phyloP scores from a whole-genome alignment of 2,113 vertebrate species.

The Dasypus novemcinctus region DNA sequence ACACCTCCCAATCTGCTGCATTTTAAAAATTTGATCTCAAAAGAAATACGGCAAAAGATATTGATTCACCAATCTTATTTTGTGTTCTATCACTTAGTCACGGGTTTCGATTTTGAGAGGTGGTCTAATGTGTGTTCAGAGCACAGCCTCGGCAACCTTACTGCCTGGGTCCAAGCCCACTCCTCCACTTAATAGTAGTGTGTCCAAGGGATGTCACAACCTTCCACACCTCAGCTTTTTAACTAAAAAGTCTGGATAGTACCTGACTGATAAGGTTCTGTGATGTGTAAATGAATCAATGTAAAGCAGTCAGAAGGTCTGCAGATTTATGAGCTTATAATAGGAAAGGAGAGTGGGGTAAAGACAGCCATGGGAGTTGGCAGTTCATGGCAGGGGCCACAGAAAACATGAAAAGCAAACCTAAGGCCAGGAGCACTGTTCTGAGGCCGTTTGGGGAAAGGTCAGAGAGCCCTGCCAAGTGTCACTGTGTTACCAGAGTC shows the following conservation, averaged over 20 bases:
- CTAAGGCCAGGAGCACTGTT: not conserved
- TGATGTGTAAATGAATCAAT: not conserved
- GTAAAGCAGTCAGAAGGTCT: conserved; percentile 15
- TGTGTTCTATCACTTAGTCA: not conserved
- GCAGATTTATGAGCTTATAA: not conserved
- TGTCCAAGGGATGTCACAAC: not conserved
- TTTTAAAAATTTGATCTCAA: conserved; percentile 30
- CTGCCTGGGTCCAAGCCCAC: not conserved
- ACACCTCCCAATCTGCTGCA: no score
- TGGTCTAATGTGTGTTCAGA: not conserved
- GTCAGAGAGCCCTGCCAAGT: not conserved
- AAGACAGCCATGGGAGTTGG: not conserved
- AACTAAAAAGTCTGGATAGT: not conserved
- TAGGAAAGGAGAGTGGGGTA: not conserved
- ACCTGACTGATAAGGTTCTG: not conserved
- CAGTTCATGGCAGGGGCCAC: not conserved
- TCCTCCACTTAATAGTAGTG: not conserved
- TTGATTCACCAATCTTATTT: not conserved
- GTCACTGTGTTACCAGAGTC: not conserved
- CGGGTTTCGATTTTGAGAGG: not conserved
- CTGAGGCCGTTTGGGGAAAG: not conserved
- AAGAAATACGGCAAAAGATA: conserved; percentile 33
- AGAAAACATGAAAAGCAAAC: not conserved
- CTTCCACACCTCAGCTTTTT: not conserved
- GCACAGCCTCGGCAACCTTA: not conserved